Base-by-base conservation (phyloP, 2,113 vertebrate species). In the Pitta sordida region DNA sequence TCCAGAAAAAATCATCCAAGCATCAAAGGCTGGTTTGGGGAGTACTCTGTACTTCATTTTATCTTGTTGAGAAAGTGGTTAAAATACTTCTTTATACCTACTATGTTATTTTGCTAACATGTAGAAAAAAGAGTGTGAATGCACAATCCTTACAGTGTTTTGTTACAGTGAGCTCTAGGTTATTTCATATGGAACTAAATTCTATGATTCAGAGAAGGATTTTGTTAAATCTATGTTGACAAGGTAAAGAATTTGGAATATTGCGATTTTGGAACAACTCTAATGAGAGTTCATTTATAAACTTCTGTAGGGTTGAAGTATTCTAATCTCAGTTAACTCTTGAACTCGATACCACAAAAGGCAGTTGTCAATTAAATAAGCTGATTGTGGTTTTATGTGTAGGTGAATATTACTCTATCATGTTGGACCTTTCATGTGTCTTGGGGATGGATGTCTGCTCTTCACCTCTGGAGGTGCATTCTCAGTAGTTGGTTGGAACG, bases 1-100 rank as follows among this genome's bases (percentile, higher is more conserved):
- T 90, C 89, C 95, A 94, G 82, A 52, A 88, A 85, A 86, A 77
- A 39, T 73, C 36, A 94, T 92, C 63, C 60, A 80, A 51, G 67
- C 64, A 86, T 74, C 48, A 91, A 83, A 80, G 26, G 17, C 73
- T 81, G 59, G 14, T 32, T 94, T 86, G 36, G 34, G 44, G 52
- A 56, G 24, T 74, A 79, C 59, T 73, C 1, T 67, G 44, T 65
- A 24, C 32, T 92, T 73, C 5, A 29, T 77, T 93, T 96, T 90
- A 34, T 77, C 75, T 90, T 93, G 15, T 55, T 48, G 39, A n/a
- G 36, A 90, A 85, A 63, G 67, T 17, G 19, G 4, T 58, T 70
- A 59, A 83, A 91, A n/a, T 12, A 32, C 4, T 74, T 64, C 41
- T 43, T 67, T 65, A 63, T 21, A 46, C 68, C 32, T 84, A 43